Conservation (phyloP, 1,140 invertebrate species). For the Drosophila pseudoananassae region DNA sequence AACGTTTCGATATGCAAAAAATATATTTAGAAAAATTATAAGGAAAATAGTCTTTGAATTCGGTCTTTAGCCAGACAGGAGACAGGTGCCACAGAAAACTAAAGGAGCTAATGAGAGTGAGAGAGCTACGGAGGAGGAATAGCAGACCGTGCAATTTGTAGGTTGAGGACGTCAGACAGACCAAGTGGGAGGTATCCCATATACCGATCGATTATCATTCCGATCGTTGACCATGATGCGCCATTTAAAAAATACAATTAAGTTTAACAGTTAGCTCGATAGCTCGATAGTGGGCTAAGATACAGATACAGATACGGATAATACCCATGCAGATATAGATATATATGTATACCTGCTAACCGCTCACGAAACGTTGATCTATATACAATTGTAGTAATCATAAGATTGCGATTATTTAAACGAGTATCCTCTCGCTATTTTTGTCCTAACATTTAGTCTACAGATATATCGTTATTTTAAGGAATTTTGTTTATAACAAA, state of each 20-base stretch:
- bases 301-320: too few species aligned
- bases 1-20: conserved; percentile 31
- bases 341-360: conserved; percentile 23
- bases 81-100: conserved; percentile 23
- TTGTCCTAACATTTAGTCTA: conserved; percentile 80
- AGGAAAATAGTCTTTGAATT: conserved; percentile 33
- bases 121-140: conserved; percentile 27
- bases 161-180: conserved; percentile 59
- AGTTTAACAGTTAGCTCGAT: conserved; percentile 66
- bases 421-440: conserved; percentile 75
- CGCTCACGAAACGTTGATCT: conserved; percentile 69
- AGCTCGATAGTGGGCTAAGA: conserved; percentile 14
- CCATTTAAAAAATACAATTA: conserved; percentile 77
- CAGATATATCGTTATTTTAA: conserved; percentile 77
- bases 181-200: conserved; percentile 17
- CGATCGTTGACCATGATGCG: conserved; percentile 71
- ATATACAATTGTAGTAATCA: conserved; percentile 70
- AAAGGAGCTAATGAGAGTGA: conserved; percentile 42
- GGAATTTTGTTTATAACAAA: conserved; percentile 82
- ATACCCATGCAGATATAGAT: not conserved
- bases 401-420: conserved; percentile 45
- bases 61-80: conserved; percentile 17
- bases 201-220: conserved; percentile 5
- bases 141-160: conserved; percentile 79
- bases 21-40: conserved; percentile 49